Conservation (phyloP, 1,140 invertebrate species). For the Anastatus disparis region DNA sequence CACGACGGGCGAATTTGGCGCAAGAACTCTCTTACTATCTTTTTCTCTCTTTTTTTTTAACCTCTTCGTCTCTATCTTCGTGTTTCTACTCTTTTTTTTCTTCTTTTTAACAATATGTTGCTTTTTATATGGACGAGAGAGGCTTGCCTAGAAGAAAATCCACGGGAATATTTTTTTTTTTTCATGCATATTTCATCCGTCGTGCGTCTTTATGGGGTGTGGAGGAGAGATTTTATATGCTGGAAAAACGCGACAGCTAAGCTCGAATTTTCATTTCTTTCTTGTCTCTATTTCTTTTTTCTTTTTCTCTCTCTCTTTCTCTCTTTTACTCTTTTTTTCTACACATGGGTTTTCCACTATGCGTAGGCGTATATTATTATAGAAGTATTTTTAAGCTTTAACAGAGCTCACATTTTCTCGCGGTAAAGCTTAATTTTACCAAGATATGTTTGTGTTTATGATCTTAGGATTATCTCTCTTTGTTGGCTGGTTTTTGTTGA, state of each 20-base stretch:
- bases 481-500: no score
- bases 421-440: neutral
- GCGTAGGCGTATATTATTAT: no score
- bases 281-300: neutral
- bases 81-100: neutral
- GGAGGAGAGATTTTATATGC: neutral
- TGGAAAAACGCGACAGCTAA: constrained; percentile 2
- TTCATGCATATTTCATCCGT: constrained; percentile 15
- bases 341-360: no score
- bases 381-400: neutral
- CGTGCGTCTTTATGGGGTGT: neutral
- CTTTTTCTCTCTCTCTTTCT: neutral
- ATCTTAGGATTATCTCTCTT: neutral
- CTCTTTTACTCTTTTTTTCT: neutral
- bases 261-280: constrained; percentile 7
- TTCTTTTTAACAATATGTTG: neutral
- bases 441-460: constrained; percentile 1
- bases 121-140: neutral
- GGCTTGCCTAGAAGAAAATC: neutral
- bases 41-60: neutral
- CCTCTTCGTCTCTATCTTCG: neutral
- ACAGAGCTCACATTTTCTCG: neutral
- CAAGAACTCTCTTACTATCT: neutral
- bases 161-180: neutral
- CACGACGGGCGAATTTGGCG: neutral